These are phyloP conservation scores for Acrossocheilus wenchowensis DNA, from an alignment of 2,797 vertebrate genomes.

Conservation along the genomic window DNA sequence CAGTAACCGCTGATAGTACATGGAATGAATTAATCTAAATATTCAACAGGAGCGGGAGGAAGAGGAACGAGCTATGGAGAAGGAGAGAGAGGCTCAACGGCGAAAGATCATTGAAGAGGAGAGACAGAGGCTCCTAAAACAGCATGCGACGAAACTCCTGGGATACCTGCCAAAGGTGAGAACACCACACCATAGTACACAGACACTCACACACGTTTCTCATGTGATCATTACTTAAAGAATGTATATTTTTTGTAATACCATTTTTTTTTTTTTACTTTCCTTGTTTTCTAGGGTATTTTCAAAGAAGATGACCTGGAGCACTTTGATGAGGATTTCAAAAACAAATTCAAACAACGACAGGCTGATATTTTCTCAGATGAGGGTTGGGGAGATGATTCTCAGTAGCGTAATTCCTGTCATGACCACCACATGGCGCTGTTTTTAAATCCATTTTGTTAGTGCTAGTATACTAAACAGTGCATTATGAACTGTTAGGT, in stretches of 20 bases:
- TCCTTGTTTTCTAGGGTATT: conserved; percentile 81
- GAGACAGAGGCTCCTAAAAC: conserved; percentile 86
- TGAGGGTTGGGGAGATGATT: conserved; percentile 69
- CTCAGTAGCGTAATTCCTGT: conserved; percentile 48
- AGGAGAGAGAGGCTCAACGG: conserved; percentile 77
- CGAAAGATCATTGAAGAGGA: conserved; percentile 90
- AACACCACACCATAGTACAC: background rate
- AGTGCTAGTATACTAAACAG: background rate
- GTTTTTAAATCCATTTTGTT: conserved; percentile 8
- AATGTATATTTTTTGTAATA: background rate
- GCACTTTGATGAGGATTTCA: conserved; percentile 90
- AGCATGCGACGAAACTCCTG: conserved; percentile 86
- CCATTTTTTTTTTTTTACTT: background rate
- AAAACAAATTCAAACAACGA: conserved; percentile 78
- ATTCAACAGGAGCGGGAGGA: conserved; percentile 82
- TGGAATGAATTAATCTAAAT: conserved; percentile 35
- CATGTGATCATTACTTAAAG: background rate
- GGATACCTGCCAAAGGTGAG: conserved; percentile 91
- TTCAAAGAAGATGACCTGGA: conserved; percentile 86
- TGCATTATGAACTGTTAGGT: background rate
- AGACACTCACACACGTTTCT: background rate
- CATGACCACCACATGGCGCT: conserved; percentile 75
- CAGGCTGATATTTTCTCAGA: conserved; percentile 66
- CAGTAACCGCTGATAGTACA: background rate
- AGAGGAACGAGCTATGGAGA: conserved; percentile 80